Evolutionary conservation across 2,888 invertebrate species (phyloP).

Genomic region (Alsophila aescularia): DNA sequence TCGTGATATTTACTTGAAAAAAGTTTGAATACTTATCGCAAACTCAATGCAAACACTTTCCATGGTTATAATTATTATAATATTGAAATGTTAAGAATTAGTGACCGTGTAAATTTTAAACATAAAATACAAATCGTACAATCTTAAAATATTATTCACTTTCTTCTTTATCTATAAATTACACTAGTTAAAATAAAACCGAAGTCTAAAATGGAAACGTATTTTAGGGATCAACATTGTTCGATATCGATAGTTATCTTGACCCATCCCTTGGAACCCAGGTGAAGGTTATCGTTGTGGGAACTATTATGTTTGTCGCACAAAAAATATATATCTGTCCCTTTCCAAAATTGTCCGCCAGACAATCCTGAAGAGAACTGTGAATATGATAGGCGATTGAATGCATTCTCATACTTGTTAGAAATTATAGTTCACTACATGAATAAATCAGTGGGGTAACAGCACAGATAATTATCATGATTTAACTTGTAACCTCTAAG

Average conservation of each 20-base stretch:
- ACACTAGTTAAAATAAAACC: no score
- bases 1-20: no score
- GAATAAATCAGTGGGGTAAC: neutral
- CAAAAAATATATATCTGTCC: conserved; percentile 58
- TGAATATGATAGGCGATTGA: conserved; percentile 55
- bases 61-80: no score
- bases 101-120: no score
- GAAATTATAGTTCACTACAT: conserved; percentile 7
- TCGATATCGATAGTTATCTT: conserved; percentile 38
- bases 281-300: conserved; percentile 83
- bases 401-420: conserved; percentile 23
- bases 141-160: no score
- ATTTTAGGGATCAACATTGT: conserved; percentile 2
- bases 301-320: conserved; percentile 73
- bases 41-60: no score
- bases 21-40: no score
- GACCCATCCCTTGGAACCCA: conserved; percentile 53
- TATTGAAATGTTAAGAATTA: no score
- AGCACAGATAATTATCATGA: no score
- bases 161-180: no score
- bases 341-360: conserved; percentile 67
- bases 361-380: conserved; percentile 54
- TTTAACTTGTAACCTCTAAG: no score
- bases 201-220: neutral
- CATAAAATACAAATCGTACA: no score